Evolutionary conservation across 2,113 vertebrate species (phyloP).

Genomic region (Thamnaconus septentrionalis): DNA sequence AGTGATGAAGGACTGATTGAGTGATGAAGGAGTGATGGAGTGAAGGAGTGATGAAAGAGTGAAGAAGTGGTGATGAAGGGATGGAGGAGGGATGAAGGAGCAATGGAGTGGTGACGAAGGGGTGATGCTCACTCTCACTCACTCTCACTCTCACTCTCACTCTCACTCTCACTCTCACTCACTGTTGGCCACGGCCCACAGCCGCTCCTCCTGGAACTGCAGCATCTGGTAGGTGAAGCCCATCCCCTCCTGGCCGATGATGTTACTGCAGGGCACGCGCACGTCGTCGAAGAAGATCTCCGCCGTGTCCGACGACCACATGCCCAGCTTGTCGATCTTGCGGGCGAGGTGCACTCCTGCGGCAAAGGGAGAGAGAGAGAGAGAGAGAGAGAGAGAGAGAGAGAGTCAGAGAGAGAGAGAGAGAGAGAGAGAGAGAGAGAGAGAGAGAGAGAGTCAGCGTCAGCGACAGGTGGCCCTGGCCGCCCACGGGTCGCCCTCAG

Average conservation of each 20-base stretch:
- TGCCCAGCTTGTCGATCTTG: slow-evolving; percentile 84
- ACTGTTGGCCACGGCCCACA: slow-evolving; percentile 81
- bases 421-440: too few species aligned
- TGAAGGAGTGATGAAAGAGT: too few species aligned
- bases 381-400: neutral
- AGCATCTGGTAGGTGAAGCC: slow-evolving; percentile 89
- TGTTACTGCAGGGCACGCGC: slow-evolving; percentile 77
- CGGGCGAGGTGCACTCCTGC: slow-evolving; percentile 81
- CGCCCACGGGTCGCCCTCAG: too few species aligned
- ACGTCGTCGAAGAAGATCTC: slow-evolving; percentile 87
- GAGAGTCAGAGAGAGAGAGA: too few species aligned
- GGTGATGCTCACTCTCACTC: slow-evolving; percentile 51
- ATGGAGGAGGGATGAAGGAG: too few species aligned
- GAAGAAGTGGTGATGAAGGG: too few species aligned
- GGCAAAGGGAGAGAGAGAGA: neutral
- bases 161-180: slow-evolving; percentile 67
- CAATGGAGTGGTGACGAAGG: too few species aligned
- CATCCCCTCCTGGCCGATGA: slow-evolving; percentile 85
- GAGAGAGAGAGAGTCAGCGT: too few species aligned
- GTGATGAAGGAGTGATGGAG: too few species aligned
- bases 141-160: slow-evolving; percentile 67
- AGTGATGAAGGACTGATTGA: too few species aligned
- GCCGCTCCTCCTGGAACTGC: slow-evolving; percentile 85
- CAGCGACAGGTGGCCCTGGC: too few species aligned
- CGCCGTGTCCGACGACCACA: slow-evolving; percentile 84